Evolutionary conservation across 1,140 invertebrate genomes (phyloP).

Genomic region (Leptinotarsa undecemlineata): DNA sequence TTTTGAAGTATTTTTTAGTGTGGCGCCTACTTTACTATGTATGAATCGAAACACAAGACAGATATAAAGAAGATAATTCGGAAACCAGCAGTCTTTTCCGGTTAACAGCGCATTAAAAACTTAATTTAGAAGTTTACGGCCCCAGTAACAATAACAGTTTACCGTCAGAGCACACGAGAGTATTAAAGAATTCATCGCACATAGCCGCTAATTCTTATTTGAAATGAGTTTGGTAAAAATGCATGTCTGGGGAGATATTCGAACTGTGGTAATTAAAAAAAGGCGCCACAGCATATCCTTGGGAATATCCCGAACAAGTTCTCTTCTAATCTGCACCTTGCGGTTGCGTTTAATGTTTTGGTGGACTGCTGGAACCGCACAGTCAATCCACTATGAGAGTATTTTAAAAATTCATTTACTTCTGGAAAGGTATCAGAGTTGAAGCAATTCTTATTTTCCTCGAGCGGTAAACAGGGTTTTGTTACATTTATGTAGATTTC

Average conservation of each 20-base stretch:
- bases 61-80: constrained; percentile 18
- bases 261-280: constrained; percentile 41
- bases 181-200: constrained; percentile 40
- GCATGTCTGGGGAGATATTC: constrained; percentile 44
- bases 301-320: constrained; percentile 18
- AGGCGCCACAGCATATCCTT: constrained; percentile 36
- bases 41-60: no score
- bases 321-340: background rate
- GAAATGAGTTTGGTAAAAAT: constrained; percentile 44
- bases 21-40: no score
- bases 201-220: constrained; percentile 40
- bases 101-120: constrained; percentile 28
- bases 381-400: constrained; percentile 22
- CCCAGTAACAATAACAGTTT: constrained; percentile 40
- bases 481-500: background rate
- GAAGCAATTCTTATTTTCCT: constrained; percentile 45
- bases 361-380: constrained; percentile 32
- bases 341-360: background rate
- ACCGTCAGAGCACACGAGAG: constrained; percentile 24
- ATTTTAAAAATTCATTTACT: constrained; percentile 48
- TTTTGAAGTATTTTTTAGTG: no score
- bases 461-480: constrained; percentile 43
- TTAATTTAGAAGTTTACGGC: constrained; percentile 33
- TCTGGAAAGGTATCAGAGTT: constrained; percentile 42
- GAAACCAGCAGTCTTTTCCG: constrained; percentile 15